phyloP scores from a whole-genome alignment of 2,888 invertebrate genomes.

The Salticus scenicus region DNA sequence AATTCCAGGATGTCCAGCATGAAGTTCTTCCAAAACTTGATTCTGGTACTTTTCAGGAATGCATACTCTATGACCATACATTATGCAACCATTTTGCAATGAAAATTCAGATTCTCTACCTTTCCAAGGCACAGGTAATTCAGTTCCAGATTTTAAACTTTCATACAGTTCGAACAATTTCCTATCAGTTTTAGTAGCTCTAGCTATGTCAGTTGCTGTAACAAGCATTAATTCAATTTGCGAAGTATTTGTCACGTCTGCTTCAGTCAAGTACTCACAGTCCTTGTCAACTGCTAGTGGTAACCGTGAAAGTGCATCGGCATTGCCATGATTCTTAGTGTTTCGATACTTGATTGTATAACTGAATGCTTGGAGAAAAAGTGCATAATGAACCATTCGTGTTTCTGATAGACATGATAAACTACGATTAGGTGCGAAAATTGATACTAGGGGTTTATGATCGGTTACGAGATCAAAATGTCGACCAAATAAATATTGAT shows the following conservation, averaged over 20 bases:
- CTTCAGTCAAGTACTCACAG: conserved; percentile 48
- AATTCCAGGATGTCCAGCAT: conserved; percentile 11
- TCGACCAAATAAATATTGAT: conserved; percentile 74
- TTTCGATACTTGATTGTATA: conserved; percentile 54
- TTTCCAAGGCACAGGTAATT: conserved; percentile 50
- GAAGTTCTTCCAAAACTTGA: conserved; percentile 25
- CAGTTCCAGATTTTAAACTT: conserved; percentile 44
- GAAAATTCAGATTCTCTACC: conserved; percentile 51
- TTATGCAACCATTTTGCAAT: conserved; percentile 50
- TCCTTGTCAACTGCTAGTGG: conserved; percentile 45
- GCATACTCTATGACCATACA: conserved; percentile 52
- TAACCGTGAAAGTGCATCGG: conserved; percentile 41
- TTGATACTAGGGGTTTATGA: conserved; percentile 74
- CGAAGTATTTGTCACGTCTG: conserved; percentile 47
- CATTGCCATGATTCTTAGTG: conserved; percentile 35
- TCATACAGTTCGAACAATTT: conserved; percentile 51
- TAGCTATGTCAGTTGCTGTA: conserved; percentile 53
- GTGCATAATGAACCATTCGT: conserved; percentile 74
- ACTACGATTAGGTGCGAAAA: conserved; percentile 74
- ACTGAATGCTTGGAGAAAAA: conserved; percentile 52
- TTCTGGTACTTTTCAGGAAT: conserved; percentile 46
- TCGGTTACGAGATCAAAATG: conserved; percentile 74
- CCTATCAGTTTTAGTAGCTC: conserved; percentile 53
- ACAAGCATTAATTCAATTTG: conserved; percentile 46
- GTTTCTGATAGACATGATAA: conserved; percentile 74